A percentile compares a stretch with the other conserved stretches of the same genome.
phyloP scores from a whole-genome alignment of 1,140 invertebrate species.

The Calosoma granatense region DNA sequence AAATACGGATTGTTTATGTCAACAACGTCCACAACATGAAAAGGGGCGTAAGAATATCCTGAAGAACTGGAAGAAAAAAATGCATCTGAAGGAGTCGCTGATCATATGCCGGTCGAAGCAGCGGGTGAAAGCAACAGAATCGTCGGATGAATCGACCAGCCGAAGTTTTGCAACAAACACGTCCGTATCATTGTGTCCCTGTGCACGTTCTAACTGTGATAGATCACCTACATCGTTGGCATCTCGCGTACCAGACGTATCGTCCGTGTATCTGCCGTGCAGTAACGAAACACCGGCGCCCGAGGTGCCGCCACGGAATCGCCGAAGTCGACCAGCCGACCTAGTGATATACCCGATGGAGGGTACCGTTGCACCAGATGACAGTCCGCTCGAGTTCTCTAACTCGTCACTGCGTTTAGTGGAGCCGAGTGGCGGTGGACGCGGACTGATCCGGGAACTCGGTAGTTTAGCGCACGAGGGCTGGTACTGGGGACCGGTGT shows the following conservation, averaged over 20 bases:
- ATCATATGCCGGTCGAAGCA: not conserved
- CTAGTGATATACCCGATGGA: not conserved
- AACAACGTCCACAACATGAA: not conserved
- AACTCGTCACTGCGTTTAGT: not conserved
- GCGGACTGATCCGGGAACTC: not conserved
- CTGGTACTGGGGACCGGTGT: slow-evolving; percentile 43
- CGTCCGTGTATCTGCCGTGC: not conserved
- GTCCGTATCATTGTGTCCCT: not conserved
- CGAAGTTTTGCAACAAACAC: not conserved
- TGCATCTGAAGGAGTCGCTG: not conserved
- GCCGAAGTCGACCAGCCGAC: not conserved
- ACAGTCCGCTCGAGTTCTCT: not conserved
- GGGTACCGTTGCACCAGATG: not conserved
- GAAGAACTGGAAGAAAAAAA: not conserved
- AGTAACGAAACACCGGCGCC: not conserved
- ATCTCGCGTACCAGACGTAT: not conserved
- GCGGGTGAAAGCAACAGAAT: not conserved
- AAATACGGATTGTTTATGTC: not conserved
- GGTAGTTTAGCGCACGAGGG: slow-evolving; percentile 25
- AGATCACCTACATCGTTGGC: not conserved
- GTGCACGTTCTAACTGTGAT: not conserved
- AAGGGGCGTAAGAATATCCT: not conserved
- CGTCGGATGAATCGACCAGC: not conserved
- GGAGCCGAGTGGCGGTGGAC: not conserved
- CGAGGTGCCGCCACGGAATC: not conserved